Conservation (phyloP, 2,113 vertebrate genomes). For the Romanogobio albipinnatus region DNA sequence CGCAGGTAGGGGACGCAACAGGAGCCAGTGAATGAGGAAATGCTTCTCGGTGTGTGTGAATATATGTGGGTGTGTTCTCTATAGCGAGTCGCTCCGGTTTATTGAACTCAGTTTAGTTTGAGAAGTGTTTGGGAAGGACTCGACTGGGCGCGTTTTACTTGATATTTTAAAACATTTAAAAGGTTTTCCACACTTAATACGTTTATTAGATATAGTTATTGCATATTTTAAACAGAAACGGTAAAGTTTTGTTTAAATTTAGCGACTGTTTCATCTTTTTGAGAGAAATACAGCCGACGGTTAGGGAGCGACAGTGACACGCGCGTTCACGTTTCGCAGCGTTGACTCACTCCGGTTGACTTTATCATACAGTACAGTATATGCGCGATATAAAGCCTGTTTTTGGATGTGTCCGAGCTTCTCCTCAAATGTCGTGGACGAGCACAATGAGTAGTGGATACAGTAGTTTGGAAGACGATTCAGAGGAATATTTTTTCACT, state of each 20-base stretch:
- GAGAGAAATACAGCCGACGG: neutral
- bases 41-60: neutral
- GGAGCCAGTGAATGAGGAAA: neutral
- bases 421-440: constrained; percentile 82
- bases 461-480: constrained; percentile 95
- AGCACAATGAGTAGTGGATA: constrained; percentile 98
- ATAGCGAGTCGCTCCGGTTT: neutral
- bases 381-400: neutral
- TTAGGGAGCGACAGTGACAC: neutral
- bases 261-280: neutral
- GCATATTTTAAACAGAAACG: neutral
- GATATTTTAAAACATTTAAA: neutral
- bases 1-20: constrained; percentile 19
- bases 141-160: neutral
- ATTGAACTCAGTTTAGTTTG: constrained; percentile 12
- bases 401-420: constrained; percentile 64
- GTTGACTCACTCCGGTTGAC: neutral
- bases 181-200: neutral
- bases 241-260: neutral
- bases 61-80: constrained; percentile 14
- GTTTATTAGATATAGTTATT: neutral
- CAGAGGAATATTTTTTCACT: constrained; percentile 96
- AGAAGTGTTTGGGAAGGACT: neutral
- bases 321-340: neutral
- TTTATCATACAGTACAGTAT: neutral